Evolutionary conservation across 1,140 invertebrate genomes (phyloP).

Genomic region (Drosophila micromelanica): DNA sequence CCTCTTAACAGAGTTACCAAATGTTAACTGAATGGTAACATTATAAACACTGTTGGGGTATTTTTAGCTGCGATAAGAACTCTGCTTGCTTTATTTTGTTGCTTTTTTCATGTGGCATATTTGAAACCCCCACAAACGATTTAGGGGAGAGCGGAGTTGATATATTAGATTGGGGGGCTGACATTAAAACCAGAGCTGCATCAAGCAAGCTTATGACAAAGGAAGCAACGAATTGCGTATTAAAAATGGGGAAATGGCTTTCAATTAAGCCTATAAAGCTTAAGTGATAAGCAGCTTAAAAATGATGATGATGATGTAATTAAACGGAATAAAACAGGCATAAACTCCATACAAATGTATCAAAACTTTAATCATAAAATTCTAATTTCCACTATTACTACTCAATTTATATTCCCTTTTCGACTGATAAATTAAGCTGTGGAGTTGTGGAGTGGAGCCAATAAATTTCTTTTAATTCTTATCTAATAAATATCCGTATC

Average conservation of each 20-base stretch:
- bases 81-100: not conserved
- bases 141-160: slow-evolving; percentile 4
- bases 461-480: too few species aligned
- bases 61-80: not conserved
- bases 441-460: too few species aligned
- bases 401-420: too few species aligned
- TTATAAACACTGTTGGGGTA: not conserved
- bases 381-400: too few species aligned
- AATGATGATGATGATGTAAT: not conserved
- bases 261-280: slow-evolving; percentile 15
- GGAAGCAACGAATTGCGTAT: slow-evolving; percentile 1
- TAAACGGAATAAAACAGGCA: too few species aligned
- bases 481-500: too few species aligned
- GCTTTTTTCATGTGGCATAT: slow-evolving; percentile 6
- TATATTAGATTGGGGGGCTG: not conserved
- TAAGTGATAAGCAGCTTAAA: slow-evolving; percentile 30
- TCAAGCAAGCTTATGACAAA: not conserved
- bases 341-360: too few species aligned
- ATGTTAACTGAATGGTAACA: too few species aligned
- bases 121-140: slow-evolving; percentile 5
- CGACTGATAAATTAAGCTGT: too few species aligned
- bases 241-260: slow-evolving; percentile 13
- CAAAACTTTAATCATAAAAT: too few species aligned
- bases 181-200: slow-evolving; percentile 7
- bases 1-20: too few species aligned